Conservation (phyloP, 2,888 invertebrate species). For the Pecten maximus region DNA sequence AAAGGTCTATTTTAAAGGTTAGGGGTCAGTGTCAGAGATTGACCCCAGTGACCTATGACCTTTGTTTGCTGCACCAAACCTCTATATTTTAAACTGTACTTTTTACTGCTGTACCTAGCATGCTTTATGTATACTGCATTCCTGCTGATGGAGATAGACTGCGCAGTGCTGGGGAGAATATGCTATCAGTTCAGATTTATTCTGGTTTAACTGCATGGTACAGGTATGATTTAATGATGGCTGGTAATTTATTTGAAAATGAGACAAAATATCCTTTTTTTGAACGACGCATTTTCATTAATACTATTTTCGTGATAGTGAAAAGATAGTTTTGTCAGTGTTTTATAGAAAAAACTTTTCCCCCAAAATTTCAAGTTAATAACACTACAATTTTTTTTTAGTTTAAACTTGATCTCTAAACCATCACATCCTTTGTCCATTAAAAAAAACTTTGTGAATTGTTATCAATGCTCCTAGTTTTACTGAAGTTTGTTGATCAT, state of each 20-base stretch:
- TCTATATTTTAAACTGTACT: neutral
- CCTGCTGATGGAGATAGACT: neutral
- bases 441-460: neutral
- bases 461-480: neutral
- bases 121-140: neutral
- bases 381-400: too few relatives aligned
- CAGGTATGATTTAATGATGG: neutral
- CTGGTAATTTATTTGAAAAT: neutral
- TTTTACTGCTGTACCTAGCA: neutral
- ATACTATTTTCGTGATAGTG: too few relatives aligned
- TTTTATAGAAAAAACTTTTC: too few relatives aligned
- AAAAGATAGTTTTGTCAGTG: too few relatives aligned
- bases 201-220: neutral
- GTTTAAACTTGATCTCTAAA: too few relatives aligned
- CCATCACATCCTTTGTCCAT: too few relatives aligned
- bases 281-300: too few relatives aligned
- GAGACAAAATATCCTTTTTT: too few relatives aligned
- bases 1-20: neutral
- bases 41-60: constrained; percentile 6
- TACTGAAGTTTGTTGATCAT: neutral
- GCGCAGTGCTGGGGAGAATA: neutral
- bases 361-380: too few relatives aligned
- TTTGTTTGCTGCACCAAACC: neutral
- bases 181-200: neutral
- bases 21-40: constrained; percentile 1